These are phyloP conservation scores for Ophion obscuratus DNA, from an alignment of 2,888 invertebrate genomes.

Conservation along the genomic window DNA sequence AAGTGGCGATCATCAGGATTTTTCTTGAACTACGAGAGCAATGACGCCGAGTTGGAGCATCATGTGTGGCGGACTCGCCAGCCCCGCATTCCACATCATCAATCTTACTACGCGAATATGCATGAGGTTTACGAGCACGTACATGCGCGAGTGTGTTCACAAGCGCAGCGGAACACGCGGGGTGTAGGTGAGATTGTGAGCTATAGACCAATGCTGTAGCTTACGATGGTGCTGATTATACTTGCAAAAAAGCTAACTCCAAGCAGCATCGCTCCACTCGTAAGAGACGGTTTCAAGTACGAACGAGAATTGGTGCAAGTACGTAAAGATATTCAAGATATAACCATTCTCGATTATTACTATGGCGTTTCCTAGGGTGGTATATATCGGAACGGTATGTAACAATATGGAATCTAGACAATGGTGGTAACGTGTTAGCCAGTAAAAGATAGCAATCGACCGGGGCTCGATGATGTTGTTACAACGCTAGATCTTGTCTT, in stretches of 20 bases:
- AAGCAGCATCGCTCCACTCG: not conserved
- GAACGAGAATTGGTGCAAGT: slow-evolving; percentile 16
- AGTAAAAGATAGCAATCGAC: not conserved
- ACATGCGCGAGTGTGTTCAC: slow-evolving; percentile 24
- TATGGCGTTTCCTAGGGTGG: not conserved
- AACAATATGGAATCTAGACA: not conserved
- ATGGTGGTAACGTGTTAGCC: not conserved
- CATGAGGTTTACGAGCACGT: slow-evolving; percentile 33
- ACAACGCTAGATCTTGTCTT: not conserved
- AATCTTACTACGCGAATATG: slow-evolving; percentile 59
- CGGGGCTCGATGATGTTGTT: not conserved
- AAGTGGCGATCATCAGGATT: slow-evolving; percentile 55
- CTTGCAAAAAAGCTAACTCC: slow-evolving; percentile 39
- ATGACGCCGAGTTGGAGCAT: slow-evolving; percentile 63
- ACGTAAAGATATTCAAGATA: not conserved
- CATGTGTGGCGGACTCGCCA: slow-evolving; percentile 54
- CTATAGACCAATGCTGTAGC: slow-evolving; percentile 50
- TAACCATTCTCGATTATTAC: not conserved
- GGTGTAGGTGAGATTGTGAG: slow-evolving; percentile 30
- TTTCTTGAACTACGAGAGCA: slow-evolving; percentile 48
- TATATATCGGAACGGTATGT: not conserved
- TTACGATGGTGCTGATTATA: slow-evolving; percentile 62
- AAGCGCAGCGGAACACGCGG: not conserved
- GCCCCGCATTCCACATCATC: slow-evolving; percentile 67
- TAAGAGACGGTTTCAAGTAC: not conserved